Base-by-base conservation (phyloP, 2,797 vertebrate species). In the Chiroxiphia lanceolata region DNA sequence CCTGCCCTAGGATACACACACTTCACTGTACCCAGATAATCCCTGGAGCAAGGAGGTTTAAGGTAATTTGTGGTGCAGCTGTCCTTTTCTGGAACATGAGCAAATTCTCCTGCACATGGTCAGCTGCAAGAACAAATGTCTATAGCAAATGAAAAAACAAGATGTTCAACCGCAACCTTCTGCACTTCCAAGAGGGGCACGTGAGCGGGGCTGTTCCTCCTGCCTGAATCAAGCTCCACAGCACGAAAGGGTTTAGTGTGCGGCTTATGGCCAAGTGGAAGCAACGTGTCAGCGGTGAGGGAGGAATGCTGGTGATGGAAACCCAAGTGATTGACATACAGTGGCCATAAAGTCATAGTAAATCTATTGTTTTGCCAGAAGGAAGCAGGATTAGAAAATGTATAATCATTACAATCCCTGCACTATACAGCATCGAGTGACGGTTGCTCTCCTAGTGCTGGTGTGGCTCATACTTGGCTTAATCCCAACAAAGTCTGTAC, bases 41-140 rank as follows among this genome's bases (percentile, higher is more conserved):
- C 98, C 98, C 97, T 97, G 98, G 95, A 98, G 98, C 98, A 98
- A 98, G 97, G 97, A 96, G 98, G 98, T 98, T 98, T 98, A 98
- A 98, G 98, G 98, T 98, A 98, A 98, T 98, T 98, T 98, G 98
- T 96, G 96, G 96, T 93, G 98, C 99, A 99, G 98, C 99, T 99
- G 99, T 99, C 98, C 95, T 87, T 98, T 98, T 97, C 98, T 98
- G 98, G 98, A 98, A 98, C 98, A 98, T 98, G 98, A 96, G 97
- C 98, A 98, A 98, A 98, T 98, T 98, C 98, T 98, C 98, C 97
- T 97, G 98, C 98, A 98, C 97, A 98, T 98, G 98, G 98, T 99
- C 98, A 98, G 98, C 98, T 98, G 98, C 98, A 98, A 95, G 98
- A 98, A 98, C 99, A 99, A 99, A 99, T 99, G 98, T 98, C 97